Conservation (phyloP, 1,140 invertebrate genomes). For the Cydia fagiglandana region DNA sequence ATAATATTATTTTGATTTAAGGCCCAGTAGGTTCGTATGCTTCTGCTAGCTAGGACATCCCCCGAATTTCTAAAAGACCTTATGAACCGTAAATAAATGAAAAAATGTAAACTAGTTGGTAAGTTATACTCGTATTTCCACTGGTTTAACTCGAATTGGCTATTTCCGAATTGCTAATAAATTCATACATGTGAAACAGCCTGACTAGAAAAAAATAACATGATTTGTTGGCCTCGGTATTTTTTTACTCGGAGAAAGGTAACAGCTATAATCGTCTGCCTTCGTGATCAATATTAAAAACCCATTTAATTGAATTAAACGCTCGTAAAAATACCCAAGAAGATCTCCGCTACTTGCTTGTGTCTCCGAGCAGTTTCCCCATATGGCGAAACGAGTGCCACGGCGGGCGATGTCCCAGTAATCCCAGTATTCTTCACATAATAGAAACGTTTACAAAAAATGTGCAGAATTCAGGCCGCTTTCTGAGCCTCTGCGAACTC, state of each 20-base stretch:
- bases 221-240: no score
- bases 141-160: no score
- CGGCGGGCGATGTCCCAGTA: slow-evolving; percentile 44
- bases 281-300: neutral
- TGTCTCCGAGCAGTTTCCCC: neutral
- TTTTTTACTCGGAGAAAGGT: neutral
- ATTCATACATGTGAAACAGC: no score
- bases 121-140: no score
- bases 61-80: no score
- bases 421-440: slow-evolving; percentile 52
- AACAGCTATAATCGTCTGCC: neutral
- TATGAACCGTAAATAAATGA: no score
- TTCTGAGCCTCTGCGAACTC: slow-evolving; percentile 32
- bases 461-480: slow-evolving; percentile 37
- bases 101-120: no score
- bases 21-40: no score
- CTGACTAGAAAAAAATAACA: no score
- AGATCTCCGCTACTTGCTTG: neutral
- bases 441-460: slow-evolving; percentile 55
- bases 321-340: slow-evolving; percentile 15
- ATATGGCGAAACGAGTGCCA: slow-evolving; percentile 1
- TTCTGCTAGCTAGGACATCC: no score
- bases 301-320: neutral
- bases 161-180: no score
- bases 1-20: no score